Conservation (phyloP, 2,113 vertebrate species). For the Nycticryphes semicollaris region DNA sequence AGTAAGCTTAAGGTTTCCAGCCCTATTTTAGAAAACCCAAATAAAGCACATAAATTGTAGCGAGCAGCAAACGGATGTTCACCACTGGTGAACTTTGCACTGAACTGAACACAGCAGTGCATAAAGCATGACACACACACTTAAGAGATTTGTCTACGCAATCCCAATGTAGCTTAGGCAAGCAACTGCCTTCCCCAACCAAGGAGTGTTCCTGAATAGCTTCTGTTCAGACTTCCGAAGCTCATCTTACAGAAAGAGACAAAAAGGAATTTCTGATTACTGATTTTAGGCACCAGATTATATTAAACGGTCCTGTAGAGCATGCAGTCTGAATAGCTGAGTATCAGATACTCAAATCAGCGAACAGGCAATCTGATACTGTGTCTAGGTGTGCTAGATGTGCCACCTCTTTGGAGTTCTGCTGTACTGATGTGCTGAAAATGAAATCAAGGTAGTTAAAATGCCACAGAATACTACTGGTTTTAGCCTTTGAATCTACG, state of each 20-base stretch:
- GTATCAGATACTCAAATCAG: neutral
- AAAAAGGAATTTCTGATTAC: neutral
- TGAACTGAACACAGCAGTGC: neutral
- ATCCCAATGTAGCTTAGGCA: neutral
- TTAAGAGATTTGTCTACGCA: neutral
- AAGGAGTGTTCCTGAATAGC: neutral
- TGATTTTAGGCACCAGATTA: neutral
- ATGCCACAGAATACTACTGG: neutral
- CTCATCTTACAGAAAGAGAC: neutral
- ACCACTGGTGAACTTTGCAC: neutral
- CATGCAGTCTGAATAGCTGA: neutral
- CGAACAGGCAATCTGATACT: neutral
- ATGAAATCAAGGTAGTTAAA: neutral
- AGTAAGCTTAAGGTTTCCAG: neutral
- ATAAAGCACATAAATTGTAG: neutral
- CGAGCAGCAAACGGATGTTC: neutral
- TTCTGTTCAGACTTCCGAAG: neutral
- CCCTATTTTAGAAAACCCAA: constrained; percentile 1
- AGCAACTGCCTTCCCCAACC: neutral
- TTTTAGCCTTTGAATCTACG: neutral
- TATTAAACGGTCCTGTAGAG: neutral
- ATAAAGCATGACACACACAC: neutral
- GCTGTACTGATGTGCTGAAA: neutral
- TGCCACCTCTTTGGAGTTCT: neutral
- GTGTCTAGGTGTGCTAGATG: neutral